Evolutionary conservation across 2,888 invertebrate genomes (phyloP), one percentile per base, ranked within the genome.

Genomic region (Diarsia mendica): DNA sequence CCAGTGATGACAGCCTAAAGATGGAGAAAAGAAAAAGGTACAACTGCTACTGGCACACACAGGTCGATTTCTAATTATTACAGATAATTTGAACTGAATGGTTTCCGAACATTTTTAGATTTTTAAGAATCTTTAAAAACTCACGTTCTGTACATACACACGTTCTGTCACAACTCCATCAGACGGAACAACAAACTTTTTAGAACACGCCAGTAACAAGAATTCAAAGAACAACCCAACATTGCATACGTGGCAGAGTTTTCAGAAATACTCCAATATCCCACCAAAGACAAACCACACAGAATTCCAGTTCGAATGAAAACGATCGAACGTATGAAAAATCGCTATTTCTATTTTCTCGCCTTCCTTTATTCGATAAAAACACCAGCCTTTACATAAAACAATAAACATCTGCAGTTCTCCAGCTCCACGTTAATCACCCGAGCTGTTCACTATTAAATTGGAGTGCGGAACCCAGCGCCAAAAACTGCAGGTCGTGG

Each of bases 401-500:
- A 77, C 81, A 82, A 87, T 80, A 84, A 83, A 81, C 79, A 75
- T 72, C 72, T 73, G 72, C 72, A 75, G 64, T 66, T 76, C 85
- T 86, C 51, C 65, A 82, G 55, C 44, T 65, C 51, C 70, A 67
- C 86, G 80, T 90, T 90, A 91, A 91, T 91, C 90, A 90, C 87
- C 89, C 79, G 79, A 88, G 88, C 86, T 87, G 89, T 90, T 91
- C 87, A 85, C 87, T 84, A 89, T 91, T 91, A 94, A 94, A 94
- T 93, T 94, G 93, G 90, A 93, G 92, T 83, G 90, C 46, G 55
- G 81, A 65, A 84, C 85, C 90, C 87, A 88, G 87, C 90, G 93
- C 93, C 93, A 94, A 94, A 94, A 95, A 93, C 92, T 84, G 92
- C 89, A 89, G 89, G 87, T 67, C 76, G 86, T 88, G 82, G 78